phyloP scores from a whole-genome alignment of 2,888 invertebrate species.

The Hirtodrosophila alboralis region DNA sequence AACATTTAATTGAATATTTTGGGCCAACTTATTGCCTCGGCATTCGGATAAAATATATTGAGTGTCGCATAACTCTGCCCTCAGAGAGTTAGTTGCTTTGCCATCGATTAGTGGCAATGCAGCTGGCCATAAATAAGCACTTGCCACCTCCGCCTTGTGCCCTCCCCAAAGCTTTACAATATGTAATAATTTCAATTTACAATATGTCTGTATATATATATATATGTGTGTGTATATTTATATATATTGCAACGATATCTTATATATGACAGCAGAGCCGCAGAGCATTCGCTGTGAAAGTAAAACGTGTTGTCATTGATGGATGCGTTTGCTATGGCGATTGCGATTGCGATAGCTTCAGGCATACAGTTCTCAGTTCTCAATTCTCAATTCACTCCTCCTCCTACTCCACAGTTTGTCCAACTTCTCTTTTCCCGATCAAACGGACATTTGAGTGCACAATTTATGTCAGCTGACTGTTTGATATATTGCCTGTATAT shows the following conservation, averaged over 20 bases:
- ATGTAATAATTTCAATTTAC: slow-evolving; percentile 73
- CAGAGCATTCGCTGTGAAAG: slow-evolving; percentile 32
- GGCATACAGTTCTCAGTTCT: no score
- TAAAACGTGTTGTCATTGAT: slow-evolving; percentile 71
- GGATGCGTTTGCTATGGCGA: slow-evolving; percentile 52
- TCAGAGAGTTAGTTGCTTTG: no score
- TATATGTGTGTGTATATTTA: slow-evolving; percentile 17
- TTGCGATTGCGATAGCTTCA: slow-evolving; percentile 6
- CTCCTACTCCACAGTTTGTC: no score
- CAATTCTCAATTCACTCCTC: no score
- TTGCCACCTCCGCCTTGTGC: no score
- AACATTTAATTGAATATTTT: slow-evolving; percentile 75
- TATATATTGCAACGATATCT: slow-evolving; percentile 42
- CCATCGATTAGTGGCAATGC: slow-evolving; percentile 69
- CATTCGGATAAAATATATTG: slow-evolving; percentile 61
- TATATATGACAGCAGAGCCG: slow-evolving; percentile 47
- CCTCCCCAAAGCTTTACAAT: slow-evolving; percentile 44
- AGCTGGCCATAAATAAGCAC: slow-evolving; percentile 69
- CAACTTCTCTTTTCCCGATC: no score
- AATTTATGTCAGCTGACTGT: slow-evolving; percentile 69
- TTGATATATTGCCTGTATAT: slow-evolving; percentile 63
- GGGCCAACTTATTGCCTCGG: slow-evolving; percentile 67
- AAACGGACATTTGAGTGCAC: slow-evolving; percentile 59
- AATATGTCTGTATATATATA: slow-evolving; percentile 45
- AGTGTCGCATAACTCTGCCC: slow-evolving; percentile 53